Base-by-base conservation (phyloP, 2,113 vertebrate species). In the Rissa tridactyla region DNA sequence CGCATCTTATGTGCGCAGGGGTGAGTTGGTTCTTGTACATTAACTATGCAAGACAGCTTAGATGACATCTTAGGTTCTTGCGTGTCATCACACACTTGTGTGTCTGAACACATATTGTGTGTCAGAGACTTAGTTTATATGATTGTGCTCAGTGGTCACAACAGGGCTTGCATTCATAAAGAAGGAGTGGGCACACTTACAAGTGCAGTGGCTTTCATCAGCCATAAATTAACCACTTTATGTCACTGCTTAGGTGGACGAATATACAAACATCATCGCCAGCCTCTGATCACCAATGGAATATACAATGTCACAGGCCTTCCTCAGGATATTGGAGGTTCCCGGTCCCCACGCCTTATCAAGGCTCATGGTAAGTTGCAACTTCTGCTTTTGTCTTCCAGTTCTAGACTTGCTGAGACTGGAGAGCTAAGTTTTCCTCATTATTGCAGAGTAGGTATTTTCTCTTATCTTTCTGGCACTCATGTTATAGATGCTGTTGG, bases 281-380 rank as follows among this genome's bases (percentile, higher is more conserved):
- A 99, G 57, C 99, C 99, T 42, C 96, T 99, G 65, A 97, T 99
- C 75, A 99, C 99, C 4, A 65, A 76, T 20, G 93, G 92, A 61
- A 97, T 96, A 29, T 97, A 98, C n/a, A 62, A 97, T 2, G 36
- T 99, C 79, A 97, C 97, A 2, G 98, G 94, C 1, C 34, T 55
- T 52, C 97, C 98, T 32, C 94, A 95, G 71, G 97, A 98, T 57
- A 78, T 99, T 4, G 97, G 93, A 66, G 99, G 98, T 14, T 99
- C 99, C 38, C 98, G 89, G 2, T 98, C 99, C 22, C 96, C 97
- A 2, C 55, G 78, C 6, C 96, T 99, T 20, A 97, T 99, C 85
- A 99, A 98, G 89, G 92, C 96, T 40, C 99, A 99, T 60, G 99
- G 99, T 98, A 94, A 97, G 97, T 89, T 70, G 44, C n/a, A 21